phyloP scores from a whole-genome alignment of 2,888 invertebrate genomes.

The Drosophila conformis region DNA sequence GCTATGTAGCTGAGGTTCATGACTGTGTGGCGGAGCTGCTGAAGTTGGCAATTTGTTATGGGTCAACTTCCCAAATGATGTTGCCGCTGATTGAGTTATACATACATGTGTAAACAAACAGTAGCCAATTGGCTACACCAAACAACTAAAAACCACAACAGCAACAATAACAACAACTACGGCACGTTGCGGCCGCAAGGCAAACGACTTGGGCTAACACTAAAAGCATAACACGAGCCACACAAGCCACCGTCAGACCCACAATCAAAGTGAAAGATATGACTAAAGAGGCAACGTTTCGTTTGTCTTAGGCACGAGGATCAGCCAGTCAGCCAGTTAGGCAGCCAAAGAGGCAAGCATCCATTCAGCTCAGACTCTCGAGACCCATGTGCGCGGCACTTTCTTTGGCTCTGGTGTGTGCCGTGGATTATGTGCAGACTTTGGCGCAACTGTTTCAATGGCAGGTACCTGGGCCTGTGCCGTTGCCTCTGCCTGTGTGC shows the following conservation, averaged over 20 bases:
- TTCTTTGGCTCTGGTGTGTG: slow-evolving; percentile 62
- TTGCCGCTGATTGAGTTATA: slow-evolving; percentile 76
- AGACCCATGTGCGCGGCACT: slow-evolving; percentile 70
- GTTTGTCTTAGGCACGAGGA: slow-evolving; percentile 75
- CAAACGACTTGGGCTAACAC: slow-evolving; percentile 66
- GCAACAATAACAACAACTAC: slow-evolving; percentile 23
- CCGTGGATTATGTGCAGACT: slow-evolving; percentile 68
- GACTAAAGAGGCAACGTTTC: slow-evolving; percentile 76
- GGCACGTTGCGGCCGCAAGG: slow-evolving; percentile 49
- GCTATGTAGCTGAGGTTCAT: slow-evolving; percentile 26
- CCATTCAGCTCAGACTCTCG: slow-evolving; percentile 55
- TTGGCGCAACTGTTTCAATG: slow-evolving; percentile 2
- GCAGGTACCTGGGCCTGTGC: not conserved
- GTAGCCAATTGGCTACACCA: slow-evolving; percentile 69
- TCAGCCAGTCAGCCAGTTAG: slow-evolving; percentile 46
- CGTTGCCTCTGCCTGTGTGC: not conserved
- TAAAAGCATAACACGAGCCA: slow-evolving; percentile 66
- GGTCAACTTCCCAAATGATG: slow-evolving; percentile 70
- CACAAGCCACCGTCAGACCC: slow-evolving; percentile 69
- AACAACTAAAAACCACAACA: slow-evolving; percentile 17
- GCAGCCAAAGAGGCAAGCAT: slow-evolving; percentile 39
- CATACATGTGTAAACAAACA: slow-evolving; percentile 79
- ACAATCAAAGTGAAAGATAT: slow-evolving; percentile 81
- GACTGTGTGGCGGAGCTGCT: slow-evolving; percentile 5
- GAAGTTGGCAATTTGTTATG: slow-evolving; percentile 49